phyloP scores from a whole-genome alignment of 2,888 invertebrate genomes.

The Scaptodrosophila latifasciaeformis region DNA sequence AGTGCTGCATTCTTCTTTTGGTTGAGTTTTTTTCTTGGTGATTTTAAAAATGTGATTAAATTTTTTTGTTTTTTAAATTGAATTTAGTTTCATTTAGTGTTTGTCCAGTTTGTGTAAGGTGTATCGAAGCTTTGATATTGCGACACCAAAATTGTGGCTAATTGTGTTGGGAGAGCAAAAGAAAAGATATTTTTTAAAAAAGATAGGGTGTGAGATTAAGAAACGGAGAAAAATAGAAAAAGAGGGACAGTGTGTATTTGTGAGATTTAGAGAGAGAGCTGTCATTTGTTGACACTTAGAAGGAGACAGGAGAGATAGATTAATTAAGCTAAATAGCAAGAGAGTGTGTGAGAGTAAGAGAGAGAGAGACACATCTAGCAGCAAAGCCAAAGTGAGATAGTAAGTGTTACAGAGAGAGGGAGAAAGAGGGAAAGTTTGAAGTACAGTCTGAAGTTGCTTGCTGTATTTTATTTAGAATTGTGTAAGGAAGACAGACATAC shows the following conservation, averaged over 20 bases:
- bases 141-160: slow-evolving; percentile 75
- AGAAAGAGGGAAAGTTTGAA: not conserved
- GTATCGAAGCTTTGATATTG: slow-evolving; percentile 75
- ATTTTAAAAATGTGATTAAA: not conserved
- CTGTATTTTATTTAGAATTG: no score
- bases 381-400: not conserved
- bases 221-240: slow-evolving; percentile 35
- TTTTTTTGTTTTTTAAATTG: slow-evolving; percentile 1
- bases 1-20: slow-evolving; percentile 15
- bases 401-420: slow-evolving; percentile 5
- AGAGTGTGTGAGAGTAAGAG: slow-evolving; percentile 12
- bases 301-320: slow-evolving; percentile 2
- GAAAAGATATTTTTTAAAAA: slow-evolving; percentile 30
- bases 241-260: slow-evolving; percentile 27
- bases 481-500: no score
- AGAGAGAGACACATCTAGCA: slow-evolving; percentile 12
- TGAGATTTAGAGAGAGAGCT: slow-evolving; percentile 20
- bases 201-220: slow-evolving; percentile 10
- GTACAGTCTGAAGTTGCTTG: not conserved
- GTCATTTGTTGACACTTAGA: not conserved
- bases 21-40: not conserved
- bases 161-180: slow-evolving; percentile 52
- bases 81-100: slow-evolving; percentile 53
- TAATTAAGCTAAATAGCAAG: not conserved
- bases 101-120: slow-evolving; percentile 72